Evolutionary conservation across 1,140 invertebrate genomes (phyloP), one percentile per base, ranked within the genome.

Genomic region (Daktulosphaira vitifoliae): DNA sequence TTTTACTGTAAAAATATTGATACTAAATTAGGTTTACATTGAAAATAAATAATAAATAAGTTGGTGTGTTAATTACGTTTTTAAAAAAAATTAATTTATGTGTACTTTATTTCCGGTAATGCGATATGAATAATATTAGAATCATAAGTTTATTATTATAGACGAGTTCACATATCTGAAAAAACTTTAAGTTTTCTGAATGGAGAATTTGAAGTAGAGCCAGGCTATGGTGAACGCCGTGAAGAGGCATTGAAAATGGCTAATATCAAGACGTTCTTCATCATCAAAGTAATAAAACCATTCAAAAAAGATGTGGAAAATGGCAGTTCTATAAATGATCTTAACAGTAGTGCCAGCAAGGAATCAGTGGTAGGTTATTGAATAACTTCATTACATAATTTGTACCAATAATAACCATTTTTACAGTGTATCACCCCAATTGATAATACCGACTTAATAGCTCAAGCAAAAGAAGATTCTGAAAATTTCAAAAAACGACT

Each of bases 121-220:
- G n/a, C n/a, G n/a, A n/a, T n/a, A n/a, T n/a, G n/a, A n/a, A n/a
- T n/a, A n/a, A n/a, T n/a, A n/a, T n/a, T n/a, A n/a, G n/a, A n/a
- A n/a, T n/a, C n/a, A n/a, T n/a, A n/a, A n/a, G n/a, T n/a, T n/a
- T n/a, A n/a, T n/a, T n/a, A n/a, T 76, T 79, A 38, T 76, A 91
- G 89, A 69, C 82, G 90, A 71, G 94, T 98, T 5, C 95, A 98
- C 76, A 89, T 98, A 70, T 97, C 94, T 9, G 90, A 95, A 72
- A 87, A 88, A 69, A 98, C 95, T 0, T 76, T 96, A 62, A 84
- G 87, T 68, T 94, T 89, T 73, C 79, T 98, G 29, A 88, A 89
- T 70, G 89, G 87, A 6, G 89, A 96, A 74, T 98, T 96, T 73
- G 90, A 96, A 77, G 91, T 96, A 49, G 93, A 96, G 74, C 87